These are phyloP conservation scores for Paramormyrops hopkinsi DNA, from an alignment of 2,797 vertebrate species.

Conservation along the genomic window DNA sequence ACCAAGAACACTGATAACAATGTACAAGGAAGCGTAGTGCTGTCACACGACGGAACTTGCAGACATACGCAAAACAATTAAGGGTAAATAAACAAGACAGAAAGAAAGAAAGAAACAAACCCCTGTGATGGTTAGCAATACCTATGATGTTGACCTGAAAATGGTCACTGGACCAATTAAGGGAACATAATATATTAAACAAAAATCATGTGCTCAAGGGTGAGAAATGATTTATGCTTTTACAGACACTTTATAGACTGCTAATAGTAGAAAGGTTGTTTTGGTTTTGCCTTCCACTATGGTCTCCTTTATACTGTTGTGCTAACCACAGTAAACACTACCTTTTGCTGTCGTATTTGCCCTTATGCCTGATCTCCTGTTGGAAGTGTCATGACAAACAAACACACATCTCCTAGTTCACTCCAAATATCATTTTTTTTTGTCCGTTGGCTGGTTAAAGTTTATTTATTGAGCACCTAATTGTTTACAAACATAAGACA, in stretches of 20 bases:
- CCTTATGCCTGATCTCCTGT: background rate
- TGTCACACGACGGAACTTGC: background rate
- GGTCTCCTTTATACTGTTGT: background rate
- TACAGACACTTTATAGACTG: background rate
- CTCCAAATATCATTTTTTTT: background rate
- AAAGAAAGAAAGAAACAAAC: background rate
- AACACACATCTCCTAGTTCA: background rate
- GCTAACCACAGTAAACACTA: background rate
- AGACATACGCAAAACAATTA: background rate
- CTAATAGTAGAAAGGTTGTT: background rate
- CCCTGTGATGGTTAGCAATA: background rate
- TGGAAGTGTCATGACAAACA: background rate
- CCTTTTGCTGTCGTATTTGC: background rate
- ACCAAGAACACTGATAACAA: background rate
- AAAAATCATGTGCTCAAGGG: background rate
- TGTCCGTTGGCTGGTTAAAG: background rate
- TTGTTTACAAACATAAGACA: background rate
- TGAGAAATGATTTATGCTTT: background rate
- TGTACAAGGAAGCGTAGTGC: background rate
- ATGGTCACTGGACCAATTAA: background rate
- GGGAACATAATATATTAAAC: background rate
- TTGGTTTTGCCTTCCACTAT: background rate
- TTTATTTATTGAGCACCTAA: background rate
- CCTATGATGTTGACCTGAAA: background rate
- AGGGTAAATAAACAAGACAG: background rate